These are phyloP conservation scores for Scartelaos histophorus DNA, from an alignment of 2,113 vertebrate species.

Conservation along the genomic window DNA sequence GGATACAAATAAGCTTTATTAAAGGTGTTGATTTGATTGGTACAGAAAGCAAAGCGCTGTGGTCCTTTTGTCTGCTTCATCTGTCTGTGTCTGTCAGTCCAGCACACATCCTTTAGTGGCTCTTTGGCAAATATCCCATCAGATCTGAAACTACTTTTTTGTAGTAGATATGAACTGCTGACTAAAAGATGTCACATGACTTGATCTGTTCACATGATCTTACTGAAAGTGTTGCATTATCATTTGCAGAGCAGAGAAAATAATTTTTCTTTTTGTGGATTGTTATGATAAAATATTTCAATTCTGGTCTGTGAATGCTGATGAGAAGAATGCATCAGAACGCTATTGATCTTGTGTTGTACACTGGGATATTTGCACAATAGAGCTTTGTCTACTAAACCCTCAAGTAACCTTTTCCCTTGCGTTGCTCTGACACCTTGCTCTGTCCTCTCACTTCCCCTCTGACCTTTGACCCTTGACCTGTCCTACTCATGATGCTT, in stretches of 20 bases:
- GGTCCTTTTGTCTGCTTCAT: constrained; percentile 98
- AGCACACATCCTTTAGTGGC: constrained; percentile 76
- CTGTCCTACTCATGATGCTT: constrained; percentile 91
- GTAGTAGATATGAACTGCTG: constrained; percentile 17
- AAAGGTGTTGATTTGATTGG: constrained; percentile 94
- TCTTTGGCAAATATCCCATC: constrained; percentile 94
- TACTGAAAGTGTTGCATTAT: constrained; percentile 1
- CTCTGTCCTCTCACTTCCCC: constrained; percentile 83
- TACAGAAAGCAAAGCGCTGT: constrained; percentile 87
- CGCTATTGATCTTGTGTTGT: not conserved
- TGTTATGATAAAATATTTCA: constrained; percentile 8
- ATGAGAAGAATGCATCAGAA: constrained; percentile 3
- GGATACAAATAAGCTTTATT: constrained; percentile 91
- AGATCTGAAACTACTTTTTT: constrained; percentile 13
- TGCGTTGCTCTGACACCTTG: constrained; percentile 90
- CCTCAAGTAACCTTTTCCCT: constrained; percentile 85
- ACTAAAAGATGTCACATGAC: not conserved
- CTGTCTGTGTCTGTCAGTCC: constrained; percentile 70
- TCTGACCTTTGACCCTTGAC: constrained; percentile 76
- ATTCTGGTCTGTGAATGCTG: constrained; percentile 28
- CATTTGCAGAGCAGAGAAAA: not conserved
- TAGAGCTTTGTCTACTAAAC: constrained; percentile 92
- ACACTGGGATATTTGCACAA: constrained; percentile 93
- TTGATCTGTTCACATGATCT: constrained; percentile 7
- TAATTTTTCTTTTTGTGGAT: constrained; percentile 8